Evolutionary conservation across 1,140 invertebrate species (phyloP), one percentile per base, ranked within the genome.

Genomic region (Gryllus bimaculatus): DNA sequence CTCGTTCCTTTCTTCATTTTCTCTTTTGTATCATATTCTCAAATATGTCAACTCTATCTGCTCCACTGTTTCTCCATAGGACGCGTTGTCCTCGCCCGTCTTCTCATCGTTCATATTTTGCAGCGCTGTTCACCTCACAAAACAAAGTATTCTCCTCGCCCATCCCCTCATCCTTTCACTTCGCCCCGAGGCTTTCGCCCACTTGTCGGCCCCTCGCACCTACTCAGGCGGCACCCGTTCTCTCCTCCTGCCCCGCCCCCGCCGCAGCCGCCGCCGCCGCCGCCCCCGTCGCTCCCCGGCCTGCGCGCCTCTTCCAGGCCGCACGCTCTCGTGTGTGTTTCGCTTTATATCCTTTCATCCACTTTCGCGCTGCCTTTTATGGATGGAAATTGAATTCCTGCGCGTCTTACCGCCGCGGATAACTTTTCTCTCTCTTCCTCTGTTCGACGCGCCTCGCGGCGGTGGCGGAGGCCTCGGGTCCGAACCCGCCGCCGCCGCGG

Each of bases 321-420:
- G 54, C 54, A 7, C 18, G 54, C 18, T 18, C 18, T 18, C 54
- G 54, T 66, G 54, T 66, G 54, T 66, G 54, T 18, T 66, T 66
- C 54, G 54, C 54, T 66, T 66, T 66, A 66, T 66, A 66, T 66
- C 54, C 54, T 66, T 66, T 66, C 54, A 66, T 66, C 54, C 54
- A 66, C 54, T 66, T 66, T 66, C 54, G 54, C 54, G 10, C 54
- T 13, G 54, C 54, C 54, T 66, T 66, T 66, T 66, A 66, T 66
- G 54, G 54, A 66, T 66, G 54, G 54, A 66, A 66, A 66, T 66
- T 66, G 54, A 66, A 66, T 66, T 66, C 54, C 54, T 66, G 54
- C 54, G 54, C 54, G 54, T 66, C 54, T 66, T 66, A 66, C 54
- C 54, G 54, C 54, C 54, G 54, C 54, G 54, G 54, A 66, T 66